These are phyloP conservation scores for Uloborus diversus DNA, from an alignment of 1,140 invertebrate species.

Conservation along the genomic window DNA sequence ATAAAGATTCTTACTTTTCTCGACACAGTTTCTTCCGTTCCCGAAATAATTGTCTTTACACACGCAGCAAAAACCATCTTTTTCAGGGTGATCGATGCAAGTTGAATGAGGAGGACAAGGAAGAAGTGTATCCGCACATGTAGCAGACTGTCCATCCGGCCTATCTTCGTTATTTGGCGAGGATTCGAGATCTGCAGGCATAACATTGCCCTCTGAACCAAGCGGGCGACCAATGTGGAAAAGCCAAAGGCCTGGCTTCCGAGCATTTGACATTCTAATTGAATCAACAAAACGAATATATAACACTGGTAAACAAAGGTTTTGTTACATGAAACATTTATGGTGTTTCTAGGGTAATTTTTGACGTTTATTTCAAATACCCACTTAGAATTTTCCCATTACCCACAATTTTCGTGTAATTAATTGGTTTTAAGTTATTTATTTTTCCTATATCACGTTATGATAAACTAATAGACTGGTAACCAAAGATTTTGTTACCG, in stretches of 20 bases:
- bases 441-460: too few relatives aligned
- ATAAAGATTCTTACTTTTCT: conserved; percentile 79
- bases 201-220: conserved; percentile 71
- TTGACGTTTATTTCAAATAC: too few relatives aligned
- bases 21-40: conserved; percentile 88
- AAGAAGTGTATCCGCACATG: conserved; percentile 51
- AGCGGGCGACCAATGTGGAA: conserved; percentile 79
- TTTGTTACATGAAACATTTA: background rate
- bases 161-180: background rate
- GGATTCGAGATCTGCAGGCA: conserved; percentile 70
- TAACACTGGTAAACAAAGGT: background rate
- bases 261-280: conserved; percentile 83
- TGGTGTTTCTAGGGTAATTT: too few relatives aligned
- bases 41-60: conserved; percentile 85
- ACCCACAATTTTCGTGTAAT: too few relatives aligned
- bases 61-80: conserved; percentile 83
- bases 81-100: conserved; percentile 79
- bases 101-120: conserved; percentile 68
- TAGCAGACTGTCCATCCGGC: background rate
- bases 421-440: too few relatives aligned
- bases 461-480: too few relatives aligned
- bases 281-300: background rate
- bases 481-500: too few relatives aligned
- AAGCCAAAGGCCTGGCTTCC: conserved; percentile 82
- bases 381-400: too few relatives aligned